Evolutionary conservation across 64 coral and sea anemone species (phyloP).

Genomic region (Porites lutea): DNA sequence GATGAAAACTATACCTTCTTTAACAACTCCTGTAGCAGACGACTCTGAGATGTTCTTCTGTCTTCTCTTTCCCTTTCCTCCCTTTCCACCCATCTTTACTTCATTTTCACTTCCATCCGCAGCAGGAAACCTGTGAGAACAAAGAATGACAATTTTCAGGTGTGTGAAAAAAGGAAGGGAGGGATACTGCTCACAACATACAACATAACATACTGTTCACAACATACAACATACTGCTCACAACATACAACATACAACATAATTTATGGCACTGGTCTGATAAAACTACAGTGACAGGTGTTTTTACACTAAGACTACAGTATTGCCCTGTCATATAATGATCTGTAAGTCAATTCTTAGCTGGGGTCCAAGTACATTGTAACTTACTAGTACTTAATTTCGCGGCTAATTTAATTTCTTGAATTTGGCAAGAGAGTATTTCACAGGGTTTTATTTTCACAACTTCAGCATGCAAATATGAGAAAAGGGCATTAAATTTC

Average conservation of each 20-base stretch:
- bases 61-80: constrained; percentile 42
- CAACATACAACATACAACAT: too few relatives aligned
- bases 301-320: too few relatives aligned
- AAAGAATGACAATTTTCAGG: neutral
- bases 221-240: neutral
- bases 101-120: constrained; percentile 38
- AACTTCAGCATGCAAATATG: too few relatives aligned
- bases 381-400: too few relatives aligned
- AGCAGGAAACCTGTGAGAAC: constrained; percentile 25
- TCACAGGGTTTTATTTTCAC: too few relatives aligned
- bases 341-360: too few relatives aligned
- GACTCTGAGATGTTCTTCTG: constrained; percentile 26
- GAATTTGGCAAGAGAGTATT: too few relatives aligned
- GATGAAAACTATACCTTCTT: constrained; percentile 2
- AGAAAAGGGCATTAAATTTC: too few relatives aligned
- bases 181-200: neutral
- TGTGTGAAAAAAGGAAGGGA: neutral
- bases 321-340: too few relatives aligned
- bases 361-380: neutral
- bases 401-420: too few relatives aligned
- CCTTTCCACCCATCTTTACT: constrained; percentile 38
- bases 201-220: neutral
- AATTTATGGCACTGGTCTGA: too few relatives aligned
- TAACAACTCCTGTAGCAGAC: constrained; percentile 10
- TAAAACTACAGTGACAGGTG: too few relatives aligned